Conservation (phyloP, 2,888 invertebrate species). For the Eristalis tenax region DNA sequence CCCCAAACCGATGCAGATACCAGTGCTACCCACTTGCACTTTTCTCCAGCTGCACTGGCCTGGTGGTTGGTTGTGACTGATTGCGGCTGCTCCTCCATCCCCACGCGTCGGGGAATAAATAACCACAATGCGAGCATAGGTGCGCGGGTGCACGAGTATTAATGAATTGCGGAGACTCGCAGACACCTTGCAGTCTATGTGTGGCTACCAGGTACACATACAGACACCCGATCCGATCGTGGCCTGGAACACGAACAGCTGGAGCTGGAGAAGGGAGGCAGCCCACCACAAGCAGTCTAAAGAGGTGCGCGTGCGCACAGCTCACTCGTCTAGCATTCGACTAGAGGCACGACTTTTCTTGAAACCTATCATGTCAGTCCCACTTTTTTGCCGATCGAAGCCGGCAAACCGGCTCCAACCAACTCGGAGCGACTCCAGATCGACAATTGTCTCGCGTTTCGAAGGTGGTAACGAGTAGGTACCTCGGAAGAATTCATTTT, state of each 20-base stretch:
- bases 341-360: conserved; percentile 53
- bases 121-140: conserved; percentile 32
- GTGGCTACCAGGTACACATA: conserved; percentile 9
- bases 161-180: conserved; percentile 66
- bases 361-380: conserved; percentile 52
- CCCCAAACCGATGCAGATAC: background rate
- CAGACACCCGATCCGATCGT: background rate
- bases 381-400: conserved; percentile 56
- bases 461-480: conserved; percentile 35
- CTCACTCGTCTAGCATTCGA: conserved; percentile 50
- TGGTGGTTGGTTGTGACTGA: background rate
- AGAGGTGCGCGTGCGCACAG: background rate
- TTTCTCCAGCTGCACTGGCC: conserved; percentile 39
- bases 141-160: conserved; percentile 40
- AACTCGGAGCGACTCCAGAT: background rate
- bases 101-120: conserved; percentile 32
- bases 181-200: conserved; percentile 68
- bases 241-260: background rate
- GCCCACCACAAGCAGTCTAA: background rate
- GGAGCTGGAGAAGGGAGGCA: background rate
- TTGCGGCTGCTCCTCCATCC: conserved; percentile 11
- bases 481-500: conserved; percentile 66
- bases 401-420: conserved; percentile 64
- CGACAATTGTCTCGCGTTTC: conserved; percentile 26
- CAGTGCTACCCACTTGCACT: conserved; percentile 65